Conservation (phyloP, 2,888 invertebrate genomes). For the Oligia strigilis region DNA sequence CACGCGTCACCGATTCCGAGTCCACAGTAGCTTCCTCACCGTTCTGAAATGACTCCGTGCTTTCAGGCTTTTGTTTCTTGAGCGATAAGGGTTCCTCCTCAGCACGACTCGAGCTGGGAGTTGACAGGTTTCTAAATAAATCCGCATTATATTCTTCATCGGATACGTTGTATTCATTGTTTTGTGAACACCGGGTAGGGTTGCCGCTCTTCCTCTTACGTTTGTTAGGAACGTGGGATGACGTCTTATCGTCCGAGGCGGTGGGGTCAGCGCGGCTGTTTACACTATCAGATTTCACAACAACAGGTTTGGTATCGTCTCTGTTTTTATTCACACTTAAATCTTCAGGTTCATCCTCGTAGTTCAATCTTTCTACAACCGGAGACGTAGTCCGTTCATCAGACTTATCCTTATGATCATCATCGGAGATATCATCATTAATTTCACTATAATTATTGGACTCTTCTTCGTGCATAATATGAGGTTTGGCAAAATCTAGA, state of each 20-base stretch:
- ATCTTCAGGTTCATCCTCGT: slow-evolving; percentile 92
- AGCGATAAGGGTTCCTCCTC: slow-evolving; percentile 87
- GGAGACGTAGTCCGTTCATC: slow-evolving; percentile 75
- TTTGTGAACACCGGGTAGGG: slow-evolving; percentile 93
- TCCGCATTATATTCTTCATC: slow-evolving; percentile 87
- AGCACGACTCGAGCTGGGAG: slow-evolving; percentile 82
- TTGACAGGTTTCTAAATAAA: slow-evolving; percentile 86
- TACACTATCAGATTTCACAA: slow-evolving; percentile 76
- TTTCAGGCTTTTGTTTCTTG: slow-evolving; percentile 88
- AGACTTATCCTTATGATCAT: slow-evolving; percentile 78
- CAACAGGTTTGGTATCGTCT: slow-evolving; percentile 90
- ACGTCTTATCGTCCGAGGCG: slow-evolving; percentile 86
- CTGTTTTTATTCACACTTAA: slow-evolving; percentile 93
- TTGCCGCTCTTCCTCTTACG: slow-evolving; percentile 96
- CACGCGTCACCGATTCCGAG: slow-evolving; percentile 83
- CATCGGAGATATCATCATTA: slow-evolving; percentile 82
- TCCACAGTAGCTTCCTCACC: slow-evolving; percentile 84
- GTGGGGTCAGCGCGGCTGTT: slow-evolving; percentile 80
- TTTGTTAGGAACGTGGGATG: slow-evolving; percentile 91
- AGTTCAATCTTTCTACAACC: slow-evolving; percentile 80
- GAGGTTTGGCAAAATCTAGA: slow-evolving; percentile 82
- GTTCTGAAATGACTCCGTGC: slow-evolving; percentile 87
- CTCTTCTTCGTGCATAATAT: slow-evolving; percentile 78
- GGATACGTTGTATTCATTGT: slow-evolving; percentile 86
- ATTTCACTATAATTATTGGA: slow-evolving; percentile 84